Percentiles rank a stretch among this genome's conserved stretches.
Conservation (phyloP, 2,888 invertebrate species). For the Brachypterus glaber region DNA sequence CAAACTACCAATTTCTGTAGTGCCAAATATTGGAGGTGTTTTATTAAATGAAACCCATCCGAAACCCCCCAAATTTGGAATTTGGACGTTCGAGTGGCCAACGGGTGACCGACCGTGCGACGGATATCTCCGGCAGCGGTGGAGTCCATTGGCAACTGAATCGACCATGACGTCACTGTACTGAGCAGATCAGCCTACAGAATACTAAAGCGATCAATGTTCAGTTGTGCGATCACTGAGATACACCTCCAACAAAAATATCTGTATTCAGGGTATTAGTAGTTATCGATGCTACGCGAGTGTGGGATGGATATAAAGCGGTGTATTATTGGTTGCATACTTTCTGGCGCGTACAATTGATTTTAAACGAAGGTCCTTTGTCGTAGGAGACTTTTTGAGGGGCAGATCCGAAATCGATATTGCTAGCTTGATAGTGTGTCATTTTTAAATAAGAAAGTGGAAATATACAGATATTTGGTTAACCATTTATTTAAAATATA, state of each 20-base stretch:
- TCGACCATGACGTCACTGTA: slow-evolving; percentile 53
- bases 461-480: too few species aligned
- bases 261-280: slow-evolving; percentile 19
- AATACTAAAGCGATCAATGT: slow-evolving; percentile 45
- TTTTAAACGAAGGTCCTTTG: too few species aligned
- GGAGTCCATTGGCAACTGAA: slow-evolving; percentile 49
- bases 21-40: slow-evolving; percentile 51
- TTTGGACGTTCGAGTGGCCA: slow-evolving; percentile 55
- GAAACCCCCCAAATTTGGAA: slow-evolving; percentile 51
- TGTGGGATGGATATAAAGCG: too few species aligned
- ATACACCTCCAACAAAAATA: slow-evolving; percentile 44
- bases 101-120: slow-evolving; percentile 44
- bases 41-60: slow-evolving; percentile 48
- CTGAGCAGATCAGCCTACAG: slow-evolving; percentile 54
- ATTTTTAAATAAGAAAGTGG: too few species aligned
- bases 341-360: too few species aligned
- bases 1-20: slow-evolving; percentile 44
- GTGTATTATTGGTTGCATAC: too few species aligned
- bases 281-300: too few species aligned
- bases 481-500: too few species aligned
- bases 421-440: too few species aligned
- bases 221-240: slow-evolving; percentile 54
- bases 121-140: slow-evolving; percentile 45
- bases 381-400: too few species aligned
- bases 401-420: too few species aligned